phyloP scores from a whole-genome alignment of 1,140 invertebrate species.

The Rhagoletis pomonella region DNA sequence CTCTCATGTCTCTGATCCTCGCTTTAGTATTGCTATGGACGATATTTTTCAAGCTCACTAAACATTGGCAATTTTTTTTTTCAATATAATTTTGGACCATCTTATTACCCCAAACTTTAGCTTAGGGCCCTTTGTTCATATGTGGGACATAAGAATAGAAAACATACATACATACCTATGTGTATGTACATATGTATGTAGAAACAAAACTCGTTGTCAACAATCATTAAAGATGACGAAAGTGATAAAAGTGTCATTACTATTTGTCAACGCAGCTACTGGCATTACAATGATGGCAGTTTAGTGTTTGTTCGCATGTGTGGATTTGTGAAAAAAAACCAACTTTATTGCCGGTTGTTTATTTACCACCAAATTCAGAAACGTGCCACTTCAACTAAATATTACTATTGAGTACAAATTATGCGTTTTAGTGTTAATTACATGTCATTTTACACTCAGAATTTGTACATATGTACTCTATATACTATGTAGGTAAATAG shows the following conservation, averaged over 20 bases:
- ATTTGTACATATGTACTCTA: not conserved
- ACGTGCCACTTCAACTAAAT: not conserved
- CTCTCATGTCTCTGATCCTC: too few relatives aligned
- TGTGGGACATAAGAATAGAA: constrained; percentile 20
- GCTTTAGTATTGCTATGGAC: not conserved
- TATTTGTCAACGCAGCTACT: constrained; percentile 17
- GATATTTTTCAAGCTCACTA: not conserved
- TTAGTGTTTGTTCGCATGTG: not conserved
- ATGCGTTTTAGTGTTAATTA: constrained; percentile 31
- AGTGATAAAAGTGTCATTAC: constrained; percentile 24
- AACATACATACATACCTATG: too few relatives aligned
- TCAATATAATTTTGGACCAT: too few relatives aligned
- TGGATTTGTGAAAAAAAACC: not conserved
- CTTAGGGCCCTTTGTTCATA: not conserved
- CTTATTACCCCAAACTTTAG: not conserved
- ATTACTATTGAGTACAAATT: not conserved
- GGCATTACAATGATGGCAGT: not conserved
- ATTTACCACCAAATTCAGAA: not conserved
- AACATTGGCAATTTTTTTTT: too few relatives aligned
- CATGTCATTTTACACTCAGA: not conserved
- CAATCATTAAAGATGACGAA: constrained; percentile 28
- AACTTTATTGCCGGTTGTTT: not conserved
- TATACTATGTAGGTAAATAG: too few relatives aligned
- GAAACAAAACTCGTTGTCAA: constrained; percentile 6
- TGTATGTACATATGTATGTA: not conserved